A percentile compares a stretch with the other conserved stretches of the same genome.
phyloP scores from a whole-genome alignment of 64 coral and sea anemone genomes.

The Anthopleura sola region DNA sequence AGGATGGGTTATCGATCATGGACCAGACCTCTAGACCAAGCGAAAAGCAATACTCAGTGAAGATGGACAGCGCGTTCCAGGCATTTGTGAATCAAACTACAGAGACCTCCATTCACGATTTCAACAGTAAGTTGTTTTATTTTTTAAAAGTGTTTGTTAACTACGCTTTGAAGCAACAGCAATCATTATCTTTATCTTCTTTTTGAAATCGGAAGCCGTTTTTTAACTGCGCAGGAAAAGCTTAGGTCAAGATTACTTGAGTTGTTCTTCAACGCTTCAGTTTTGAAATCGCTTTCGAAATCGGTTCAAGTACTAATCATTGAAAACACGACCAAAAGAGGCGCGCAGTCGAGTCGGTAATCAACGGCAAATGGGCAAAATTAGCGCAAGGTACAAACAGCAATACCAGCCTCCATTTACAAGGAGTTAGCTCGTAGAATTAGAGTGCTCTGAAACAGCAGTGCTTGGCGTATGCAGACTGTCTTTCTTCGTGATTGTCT shows the following conservation, averaged over 20 bases:
- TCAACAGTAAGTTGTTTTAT: conserved; percentile 10
- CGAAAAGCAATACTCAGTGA: neutral
- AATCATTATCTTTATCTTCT: neutral
- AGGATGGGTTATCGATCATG: conserved; percentile 17
- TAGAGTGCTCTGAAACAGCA: neutral
- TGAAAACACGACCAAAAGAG: conserved; percentile 4
- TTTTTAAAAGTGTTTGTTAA: conserved; percentile 2
- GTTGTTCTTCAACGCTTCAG: conserved; percentile 13
- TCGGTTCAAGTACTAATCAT: conserved; percentile 12
- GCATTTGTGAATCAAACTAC: conserved; percentile 3
- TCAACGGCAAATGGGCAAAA: neutral
- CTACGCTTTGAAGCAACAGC: conserved; percentile 8
- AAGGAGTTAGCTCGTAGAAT: neutral
- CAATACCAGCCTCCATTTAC: neutral
- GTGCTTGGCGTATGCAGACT: neutral
- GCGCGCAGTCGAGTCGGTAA: neutral
- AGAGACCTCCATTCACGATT: neutral
- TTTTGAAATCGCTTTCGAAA: conserved; percentile 21
- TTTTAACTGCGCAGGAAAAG: conserved; percentile 16
- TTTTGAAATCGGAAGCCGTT: conserved; percentile 26
- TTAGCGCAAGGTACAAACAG: neutral
- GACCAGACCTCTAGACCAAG: conserved; percentile 15
- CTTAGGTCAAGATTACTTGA: conserved; percentile 27
- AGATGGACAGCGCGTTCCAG: conserved; percentile 12
- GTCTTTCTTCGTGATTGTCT: neutral